A percentile compares a stretch with the other conserved stretches of the same genome.
Conservation (phyloP, 2,888 invertebrate genomes). For the Nudaria mundana region DNA sequence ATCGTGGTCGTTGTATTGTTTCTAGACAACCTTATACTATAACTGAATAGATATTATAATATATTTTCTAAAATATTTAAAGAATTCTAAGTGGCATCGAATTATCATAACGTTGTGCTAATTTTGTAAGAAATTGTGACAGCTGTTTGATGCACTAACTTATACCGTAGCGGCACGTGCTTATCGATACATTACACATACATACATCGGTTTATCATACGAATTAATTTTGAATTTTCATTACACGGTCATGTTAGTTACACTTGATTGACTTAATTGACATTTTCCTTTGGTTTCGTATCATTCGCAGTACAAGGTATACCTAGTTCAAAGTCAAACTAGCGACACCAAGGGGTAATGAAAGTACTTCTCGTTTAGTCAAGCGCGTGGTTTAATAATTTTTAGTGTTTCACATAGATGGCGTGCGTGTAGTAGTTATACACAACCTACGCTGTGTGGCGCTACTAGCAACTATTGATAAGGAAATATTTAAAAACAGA, state of each 20-base stretch:
- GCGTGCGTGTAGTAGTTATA: conserved; percentile 12
- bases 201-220: conserved; percentile 3
- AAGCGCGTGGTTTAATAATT: conserved; percentile 6
- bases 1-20: conserved; percentile 24
- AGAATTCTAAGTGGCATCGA: no score
- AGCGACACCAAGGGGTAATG: conserved; percentile 22
- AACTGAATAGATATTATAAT: no score
- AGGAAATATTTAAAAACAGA: no score
- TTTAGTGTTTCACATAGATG: conserved; percentile 21
- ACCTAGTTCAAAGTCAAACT: no score
- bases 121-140: no score
- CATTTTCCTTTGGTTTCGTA: not conserved
- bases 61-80: no score
- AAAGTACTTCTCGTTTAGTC: conserved; percentile 7
- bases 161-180: no score
- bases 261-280: conserved; percentile 3
- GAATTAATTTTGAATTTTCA: conserved; percentile 6
- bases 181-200: conserved; percentile 4
- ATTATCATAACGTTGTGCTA: no score
- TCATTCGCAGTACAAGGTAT: not conserved
- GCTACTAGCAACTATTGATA: not conserved
- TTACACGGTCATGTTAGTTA: conserved; percentile 7
- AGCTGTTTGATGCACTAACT: no score
- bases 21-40: conserved; percentile 43
- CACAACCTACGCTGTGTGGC: conserved; percentile 1